A percentile compares a stretch with the other conserved stretches of the same genome.
These are phyloP conservation scores for Agrochola lota DNA, from an alignment of 2,888 invertebrate genomes.

Conservation along the genomic window DNA sequence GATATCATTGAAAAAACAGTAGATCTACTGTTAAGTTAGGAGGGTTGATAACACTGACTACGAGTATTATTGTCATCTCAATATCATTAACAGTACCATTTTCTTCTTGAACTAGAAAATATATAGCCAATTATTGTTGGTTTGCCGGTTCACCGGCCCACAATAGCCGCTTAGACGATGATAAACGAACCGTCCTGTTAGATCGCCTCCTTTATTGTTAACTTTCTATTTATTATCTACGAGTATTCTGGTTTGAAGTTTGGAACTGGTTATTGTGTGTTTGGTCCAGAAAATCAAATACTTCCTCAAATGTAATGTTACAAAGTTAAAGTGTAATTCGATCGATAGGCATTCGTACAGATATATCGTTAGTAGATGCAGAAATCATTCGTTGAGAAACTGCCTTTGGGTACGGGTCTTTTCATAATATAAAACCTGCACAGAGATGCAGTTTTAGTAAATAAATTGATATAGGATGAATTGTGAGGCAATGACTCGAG, in stretches of 20 bases:
- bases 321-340: no score
- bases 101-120: slow-evolving; percentile 30
- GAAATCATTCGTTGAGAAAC: not conserved
- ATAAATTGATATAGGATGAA: no score
- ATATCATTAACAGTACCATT: slow-evolving; percentile 16
- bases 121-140: slow-evolving; percentile 31
- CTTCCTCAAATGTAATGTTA: not conserved
- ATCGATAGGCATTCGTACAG: not conserved
- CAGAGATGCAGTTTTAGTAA: not conserved
- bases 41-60: not conserved
- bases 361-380: not conserved
- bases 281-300: not conserved
- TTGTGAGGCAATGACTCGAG: not conserved
- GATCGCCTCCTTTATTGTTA: slow-evolving; percentile 10
- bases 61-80: slow-evolving; percentile 15
- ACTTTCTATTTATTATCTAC: slow-evolving; percentile 37
- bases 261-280: slow-evolving; percentile 1
- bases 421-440: no score
- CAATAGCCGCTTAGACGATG: slow-evolving; percentile 19
- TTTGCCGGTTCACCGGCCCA: slow-evolving; percentile 5
- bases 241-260: not conserved
- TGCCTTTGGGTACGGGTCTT: not conserved
- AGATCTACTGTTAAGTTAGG: not conserved
- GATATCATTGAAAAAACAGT: no score
- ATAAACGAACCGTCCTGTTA: slow-evolving; percentile 26